Base-by-base conservation (phyloP, 2,888 invertebrate species). In the Artemia sinica region DNA sequence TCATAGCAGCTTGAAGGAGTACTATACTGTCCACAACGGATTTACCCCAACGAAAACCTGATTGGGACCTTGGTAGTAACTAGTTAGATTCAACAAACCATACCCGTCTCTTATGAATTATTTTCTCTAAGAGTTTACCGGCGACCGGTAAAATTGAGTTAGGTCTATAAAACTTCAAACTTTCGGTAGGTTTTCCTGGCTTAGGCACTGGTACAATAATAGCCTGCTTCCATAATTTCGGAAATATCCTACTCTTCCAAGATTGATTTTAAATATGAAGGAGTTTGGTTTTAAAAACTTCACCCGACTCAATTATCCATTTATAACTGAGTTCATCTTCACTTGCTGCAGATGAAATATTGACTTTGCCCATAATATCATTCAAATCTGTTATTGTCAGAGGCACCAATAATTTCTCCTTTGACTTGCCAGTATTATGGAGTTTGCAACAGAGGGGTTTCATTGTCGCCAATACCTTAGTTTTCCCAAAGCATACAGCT, bases 21-120 rank as follows among this genome's bases (percentile, higher is more conserved):
- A n/a, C n/a, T n/a, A n/a, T n/a, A n/a, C n/a, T n/a, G n/a, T n/a
- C n/a, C n/a, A n/a, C n/a, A n/a, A n/a, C n/a, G n/a, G n/a, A n/a
- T n/a, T n/a, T n/a, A n/a, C n/a, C n/a, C n/a, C n/a, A n/a, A n/a
- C 58, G 2, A 58, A 58, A 58, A 4, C 58, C 58, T 14, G 58
- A n/a, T 58, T 58, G 58, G 58, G 58, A 58, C 14, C 14, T 58
- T 58, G 58, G 58, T 6, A 6, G 13, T 13, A 58, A n/a, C n/a
- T 58, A 13, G 14, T 58, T 58, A 6, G 58, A n/a, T 58, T 58
- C 58, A n/a, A 14, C 58, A 58, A 58, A 58, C 58, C 58, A 58
- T 58, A n/a, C 58, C n/a, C 13, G n/a, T 58, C 58, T 58, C 58
- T 14, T 58, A 14, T 58, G 14, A 58, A n/a, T 58, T 58, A n/a